A percentile compares a stretch with the other conserved stretches of the same genome.
These are phyloP conservation scores for Nannospalax galili DNA, from an alignment of 2,113 vertebrate genomes.

Conservation along the genomic window DNA sequence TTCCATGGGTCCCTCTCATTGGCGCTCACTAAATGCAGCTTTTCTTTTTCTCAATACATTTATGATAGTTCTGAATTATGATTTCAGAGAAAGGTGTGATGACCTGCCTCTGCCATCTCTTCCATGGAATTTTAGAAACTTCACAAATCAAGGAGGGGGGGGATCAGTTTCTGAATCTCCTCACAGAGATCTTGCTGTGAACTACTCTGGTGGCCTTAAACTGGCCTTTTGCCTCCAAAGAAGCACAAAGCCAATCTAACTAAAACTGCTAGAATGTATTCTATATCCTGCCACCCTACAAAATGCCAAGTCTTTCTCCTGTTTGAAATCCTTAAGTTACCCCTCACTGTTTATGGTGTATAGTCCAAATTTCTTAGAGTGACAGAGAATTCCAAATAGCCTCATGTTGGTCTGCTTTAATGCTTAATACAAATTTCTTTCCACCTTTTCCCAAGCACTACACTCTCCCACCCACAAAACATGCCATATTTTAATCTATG, in stretches of 20 bases:
- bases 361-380: not conserved
- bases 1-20: not conserved
- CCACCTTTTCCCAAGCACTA: not conserved
- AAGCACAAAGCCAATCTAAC: not conserved
- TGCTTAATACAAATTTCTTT: not conserved
- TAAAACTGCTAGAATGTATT: not conserved
- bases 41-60: not conserved
- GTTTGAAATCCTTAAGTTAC: not conserved
- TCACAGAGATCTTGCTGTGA: not conserved
- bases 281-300: not conserved
- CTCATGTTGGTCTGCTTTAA: not conserved
- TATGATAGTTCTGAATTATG: not conserved
- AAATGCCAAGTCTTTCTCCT: not conserved
- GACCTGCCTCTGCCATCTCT: not conserved
- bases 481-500: not conserved
- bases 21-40: not conserved
- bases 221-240: not conserved
- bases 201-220: not conserved
- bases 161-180: not conserved
- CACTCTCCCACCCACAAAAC: not conserved
- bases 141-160: not conserved
- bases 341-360: not conserved
- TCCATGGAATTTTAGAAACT: conserved; percentile 11
- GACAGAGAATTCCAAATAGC: not conserved
- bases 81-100: conserved; percentile 34